Evolutionary conservation across 53 echinoderm and acorn worm species (phyloP), one percentile per base, ranked within the genome.

Genomic region (Pentamera pediparva): DNA sequence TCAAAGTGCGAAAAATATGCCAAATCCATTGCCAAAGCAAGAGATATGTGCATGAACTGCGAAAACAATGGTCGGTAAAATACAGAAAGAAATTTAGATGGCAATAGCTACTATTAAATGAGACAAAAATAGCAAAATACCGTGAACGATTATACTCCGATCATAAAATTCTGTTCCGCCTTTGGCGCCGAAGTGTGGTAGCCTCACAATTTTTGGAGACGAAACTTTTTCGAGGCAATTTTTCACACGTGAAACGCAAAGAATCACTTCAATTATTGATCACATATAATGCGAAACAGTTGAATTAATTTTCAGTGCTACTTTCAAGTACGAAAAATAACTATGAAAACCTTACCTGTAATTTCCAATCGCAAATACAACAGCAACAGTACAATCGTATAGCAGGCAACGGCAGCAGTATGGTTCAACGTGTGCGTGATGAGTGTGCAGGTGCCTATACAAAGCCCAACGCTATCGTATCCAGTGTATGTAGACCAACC

Each of bases 401-500:
- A 18, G 32, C 26, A 12, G 34, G 52, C 58, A 57, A 57, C 58
- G 12, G 58, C 29, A 29, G 47, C 47, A 15, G 58, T 57, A 31
- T 57, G 28, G 29, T 57, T 31, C 58, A 57, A 57, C 58, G 58
- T 57, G 15, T 41, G 32, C 26, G 30, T 29, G 58, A 41, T 37
- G 35, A 32, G 34, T 36, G 34, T 22, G 32, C 47, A 43, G 50
- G 65, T 48, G 57, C 39, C 19, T 76, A n/a, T 41, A 56, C 36
- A 55, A 36, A 36, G 56, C 75, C 37, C 47, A 24, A 65, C 60
- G 51, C 62, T 29, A 48, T 39, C 69, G 54, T 31, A 57, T 80
- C n/a, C n/a, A n/a, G 69, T 67, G 45, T 39, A 41, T 25, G 67
- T 45, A 21, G n/a, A n/a, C n/a, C 39, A 81, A 60, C 89, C 89